Evolutionary conservation across 2,113 vertebrate species (phyloP).

Genomic region (Eleginops maclovinus): DNA sequence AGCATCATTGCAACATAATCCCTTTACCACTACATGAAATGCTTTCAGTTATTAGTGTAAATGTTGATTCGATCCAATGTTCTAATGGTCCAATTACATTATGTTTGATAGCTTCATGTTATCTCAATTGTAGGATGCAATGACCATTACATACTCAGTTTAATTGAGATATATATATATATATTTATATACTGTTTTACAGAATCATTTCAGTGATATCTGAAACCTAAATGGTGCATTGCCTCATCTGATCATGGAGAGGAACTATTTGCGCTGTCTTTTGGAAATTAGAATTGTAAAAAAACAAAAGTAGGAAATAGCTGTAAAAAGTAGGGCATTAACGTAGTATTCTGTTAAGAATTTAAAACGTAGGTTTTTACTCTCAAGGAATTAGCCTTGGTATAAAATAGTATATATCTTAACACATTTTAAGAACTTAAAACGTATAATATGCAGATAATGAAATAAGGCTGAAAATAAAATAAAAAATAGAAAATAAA

Average conservation of each 20-base stretch:
- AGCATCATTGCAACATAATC: slow-evolving; percentile 4
- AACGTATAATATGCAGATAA: too few relatives aligned
- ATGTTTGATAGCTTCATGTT: not conserved
- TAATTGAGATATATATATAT: not conserved
- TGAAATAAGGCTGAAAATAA: too few relatives aligned
- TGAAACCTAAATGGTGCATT: not conserved
- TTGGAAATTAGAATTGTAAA: not conserved
- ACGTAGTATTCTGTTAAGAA: not conserved
- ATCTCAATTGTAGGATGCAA: not conserved
- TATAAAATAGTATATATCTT: too few relatives aligned
- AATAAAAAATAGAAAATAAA: too few relatives aligned
- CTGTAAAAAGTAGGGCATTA: not conserved
- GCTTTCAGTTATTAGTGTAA: not conserved
- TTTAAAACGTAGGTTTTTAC: not conserved
- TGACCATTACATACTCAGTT: not conserved
- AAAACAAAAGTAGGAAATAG: not conserved
- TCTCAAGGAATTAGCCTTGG: too few relatives aligned
- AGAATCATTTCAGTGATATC: not conserved
- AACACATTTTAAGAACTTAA: too few relatives aligned
- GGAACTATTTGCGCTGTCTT: not conserved
- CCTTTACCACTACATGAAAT: slow-evolving; percentile 2
- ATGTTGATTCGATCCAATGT: slow-evolving; percentile 10
- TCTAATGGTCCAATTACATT: not conserved
- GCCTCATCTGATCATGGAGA: not conserved
- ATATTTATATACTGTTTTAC: not conserved